Evolutionary conservation across 1,140 invertebrate species (phyloP), one percentile per base, ranked within the genome.

Genomic region (Drosophila novamexicana): DNA sequence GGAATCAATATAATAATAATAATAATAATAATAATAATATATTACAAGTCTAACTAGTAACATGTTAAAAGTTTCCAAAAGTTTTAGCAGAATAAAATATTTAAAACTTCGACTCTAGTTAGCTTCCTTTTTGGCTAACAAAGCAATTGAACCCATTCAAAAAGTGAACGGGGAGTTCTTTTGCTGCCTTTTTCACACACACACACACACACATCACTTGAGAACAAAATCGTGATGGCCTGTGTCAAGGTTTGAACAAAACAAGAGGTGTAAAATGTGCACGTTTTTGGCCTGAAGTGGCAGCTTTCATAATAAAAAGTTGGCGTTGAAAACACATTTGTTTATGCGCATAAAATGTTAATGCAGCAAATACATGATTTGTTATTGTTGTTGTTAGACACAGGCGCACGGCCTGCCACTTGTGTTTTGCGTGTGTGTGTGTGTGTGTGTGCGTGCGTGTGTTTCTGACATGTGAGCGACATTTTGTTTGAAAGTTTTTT

Each of bases 401-500:
- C 22, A 29, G 22, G n/a, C 47, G 32, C 12, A 40, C 56, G 47
- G 36, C 7, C 32, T 45, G 61, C 37, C 36, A 57, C 10, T 61
- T 54, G 52, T 79, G 34, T 61, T 39, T 59, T 75, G 40, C 12
- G 56, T 52, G 39, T 44, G 44, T 56, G n/a, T 40, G 29, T 40
- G 18, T 44, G 9, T 39, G 47, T 72, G 49, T 44, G 57, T 44
- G 42, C 40, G 32, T 62, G 36, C 50, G 77, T 75, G 54, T 84
- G 74, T 45, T 66, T 71, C 85, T 85, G 83, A 79, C 82, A 86
- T 86, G 79, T 88, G 83, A 86, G 79, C 83, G 82, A 88, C 83
- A 88, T 86, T 59, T 86, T 86, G 83, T 83, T 83, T 79, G 59
- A 86, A 86, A 89, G 83, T 86, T 83, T 86, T 86, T 77, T 83